Evolutionary conservation across 1,140 invertebrate species (phyloP).

Genomic region (Stenopsyche tienmushanensis): DNA sequence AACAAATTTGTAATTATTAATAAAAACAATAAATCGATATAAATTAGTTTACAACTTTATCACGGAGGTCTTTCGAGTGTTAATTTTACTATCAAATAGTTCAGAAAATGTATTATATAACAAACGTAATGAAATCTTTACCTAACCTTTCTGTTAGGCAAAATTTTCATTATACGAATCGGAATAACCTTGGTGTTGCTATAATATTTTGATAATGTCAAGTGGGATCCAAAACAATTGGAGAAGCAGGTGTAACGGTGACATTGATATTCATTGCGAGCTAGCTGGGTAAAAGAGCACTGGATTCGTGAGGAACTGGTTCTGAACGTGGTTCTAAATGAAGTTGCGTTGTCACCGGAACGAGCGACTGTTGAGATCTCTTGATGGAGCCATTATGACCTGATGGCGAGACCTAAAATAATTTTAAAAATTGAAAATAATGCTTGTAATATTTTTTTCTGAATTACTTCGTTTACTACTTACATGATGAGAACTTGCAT

Average conservation of each 20-base stretch:
- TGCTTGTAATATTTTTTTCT: neutral
- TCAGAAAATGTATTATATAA: too few species aligned
- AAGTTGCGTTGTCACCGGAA: constrained; percentile 6
- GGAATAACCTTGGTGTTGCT: too few species aligned
- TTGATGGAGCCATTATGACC: constrained; percentile 29
- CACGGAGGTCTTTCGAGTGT: too few species aligned
- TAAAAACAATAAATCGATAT: too few species aligned
- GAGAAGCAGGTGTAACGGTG: neutral
- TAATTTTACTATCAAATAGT: too few species aligned
- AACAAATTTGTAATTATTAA: too few species aligned
- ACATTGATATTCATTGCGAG: neutral
- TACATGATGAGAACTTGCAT: constrained; percentile 32
- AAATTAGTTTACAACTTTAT: too few species aligned
- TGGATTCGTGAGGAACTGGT: constrained; percentile 9
- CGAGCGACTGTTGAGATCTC: constrained; percentile 20
- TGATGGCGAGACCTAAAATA: constrained; percentile 30
- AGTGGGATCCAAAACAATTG: constrained; percentile 11
- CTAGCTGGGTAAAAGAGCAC: constrained; percentile 18
- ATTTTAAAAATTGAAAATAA: neutral
- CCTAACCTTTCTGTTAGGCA: too few species aligned
- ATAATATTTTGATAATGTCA: too few species aligned
- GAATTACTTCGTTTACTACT: neutral
- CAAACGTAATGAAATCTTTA: too few species aligned
- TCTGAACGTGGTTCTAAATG: constrained; percentile 1
- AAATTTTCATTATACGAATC: too few species aligned